These are phyloP conservation scores for Leistus spinibarbis DNA, from an alignment of 2,888 invertebrate genomes.

Conservation along the genomic window DNA sequence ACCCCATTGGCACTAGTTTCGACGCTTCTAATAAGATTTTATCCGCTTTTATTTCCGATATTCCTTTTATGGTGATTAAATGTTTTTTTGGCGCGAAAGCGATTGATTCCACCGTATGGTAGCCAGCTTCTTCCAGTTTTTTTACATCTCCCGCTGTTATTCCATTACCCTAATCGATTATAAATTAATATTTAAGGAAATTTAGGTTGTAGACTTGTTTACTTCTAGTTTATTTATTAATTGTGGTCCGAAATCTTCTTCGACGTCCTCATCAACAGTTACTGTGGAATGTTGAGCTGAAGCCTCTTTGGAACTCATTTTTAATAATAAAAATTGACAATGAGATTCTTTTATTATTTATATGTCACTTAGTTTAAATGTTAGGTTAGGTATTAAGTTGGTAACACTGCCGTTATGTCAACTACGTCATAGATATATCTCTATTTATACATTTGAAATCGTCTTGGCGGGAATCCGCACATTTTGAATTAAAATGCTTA, in stretches of 20 bases:
- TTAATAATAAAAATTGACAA: too few species aligned
- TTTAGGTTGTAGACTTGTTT: conserved; percentile 34
- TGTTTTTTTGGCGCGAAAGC: conserved; percentile 95
- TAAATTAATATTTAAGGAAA: background rate
- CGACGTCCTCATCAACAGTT: conserved; percentile 61
- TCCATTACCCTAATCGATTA: conserved; percentile 76
- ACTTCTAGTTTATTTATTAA: conserved; percentile 76
- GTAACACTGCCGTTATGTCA: too few species aligned
- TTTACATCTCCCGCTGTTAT: conserved; percentile 90
- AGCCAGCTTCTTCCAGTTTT: conserved; percentile 91
- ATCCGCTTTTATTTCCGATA: conserved; percentile 97
- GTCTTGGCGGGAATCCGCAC: too few species aligned
- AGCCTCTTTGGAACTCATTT: conserved; percentile 6
- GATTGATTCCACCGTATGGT: conserved; percentile 92
- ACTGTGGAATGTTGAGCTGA: conserved; percentile 60
- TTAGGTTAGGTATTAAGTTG: too few species aligned
- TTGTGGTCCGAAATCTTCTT: conserved; percentile 75
- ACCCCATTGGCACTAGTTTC: conserved; percentile 96
- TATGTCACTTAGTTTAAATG: too few species aligned
- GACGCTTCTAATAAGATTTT: conserved; percentile 89
- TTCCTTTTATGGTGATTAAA: conserved; percentile 87
- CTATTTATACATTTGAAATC: too few species aligned
- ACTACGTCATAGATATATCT: too few species aligned
- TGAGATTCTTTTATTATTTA: too few species aligned
- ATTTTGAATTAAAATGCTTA: too few species aligned